Percentiles rank a stretch among this genome's conserved stretches.
These are phyloP conservation scores for Melolontha melolontha DNA, from an alignment of 2,888 invertebrate genomes.

Conservation along the genomic window DNA sequence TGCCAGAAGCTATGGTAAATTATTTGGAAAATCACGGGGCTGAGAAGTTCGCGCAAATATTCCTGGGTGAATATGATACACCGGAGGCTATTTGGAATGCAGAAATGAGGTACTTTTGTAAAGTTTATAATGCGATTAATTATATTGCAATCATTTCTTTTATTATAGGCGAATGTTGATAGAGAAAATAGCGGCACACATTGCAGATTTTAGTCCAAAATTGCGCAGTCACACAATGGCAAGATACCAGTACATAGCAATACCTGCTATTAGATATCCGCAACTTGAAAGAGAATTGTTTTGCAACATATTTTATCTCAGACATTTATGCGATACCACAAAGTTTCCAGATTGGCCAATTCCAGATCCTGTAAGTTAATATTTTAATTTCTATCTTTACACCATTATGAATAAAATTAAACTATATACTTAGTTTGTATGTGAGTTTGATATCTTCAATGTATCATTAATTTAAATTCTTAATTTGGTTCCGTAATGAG, in stretches of 20 bases:
- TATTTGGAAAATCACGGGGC: conserved; percentile 98
- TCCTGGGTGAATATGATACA: conserved; percentile 98
- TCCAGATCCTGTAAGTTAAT: conserved; percentile 83
- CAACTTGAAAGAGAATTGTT: conserved; percentile 96
- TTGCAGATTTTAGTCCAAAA: conserved; percentile 97
- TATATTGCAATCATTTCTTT: no score
- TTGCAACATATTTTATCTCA: conserved; percentile 97
- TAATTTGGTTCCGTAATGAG: no score
- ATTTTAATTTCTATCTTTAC: conserved; percentile 11
- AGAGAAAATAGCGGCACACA: conserved; percentile 96
- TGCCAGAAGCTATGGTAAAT: conserved; percentile 99
- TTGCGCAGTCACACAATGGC: conserved; percentile 95
- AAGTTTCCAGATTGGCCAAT: conserved; percentile 98
- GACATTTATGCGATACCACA: conserved; percentile 91
- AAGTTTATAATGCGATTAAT: no score
- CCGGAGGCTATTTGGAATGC: conserved; percentile 99
- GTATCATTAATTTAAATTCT: no score
- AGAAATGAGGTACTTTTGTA: conserved; percentile 86
- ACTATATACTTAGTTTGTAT: no score
- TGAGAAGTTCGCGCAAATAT: conserved; percentile 98
- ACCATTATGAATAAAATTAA: conserved; percentile 24
- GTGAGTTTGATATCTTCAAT: no score
- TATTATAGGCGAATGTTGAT: conserved; percentile 85
- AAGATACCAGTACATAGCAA: conserved; percentile 94
- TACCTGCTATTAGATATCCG: conserved; percentile 93